A percentile compares a stretch with the other conserved stretches of the same genome.
These are phyloP conservation scores for Xanthorhoe designata DNA, from an alignment of 2,888 invertebrate genomes.

Conservation along the genomic window DNA sequence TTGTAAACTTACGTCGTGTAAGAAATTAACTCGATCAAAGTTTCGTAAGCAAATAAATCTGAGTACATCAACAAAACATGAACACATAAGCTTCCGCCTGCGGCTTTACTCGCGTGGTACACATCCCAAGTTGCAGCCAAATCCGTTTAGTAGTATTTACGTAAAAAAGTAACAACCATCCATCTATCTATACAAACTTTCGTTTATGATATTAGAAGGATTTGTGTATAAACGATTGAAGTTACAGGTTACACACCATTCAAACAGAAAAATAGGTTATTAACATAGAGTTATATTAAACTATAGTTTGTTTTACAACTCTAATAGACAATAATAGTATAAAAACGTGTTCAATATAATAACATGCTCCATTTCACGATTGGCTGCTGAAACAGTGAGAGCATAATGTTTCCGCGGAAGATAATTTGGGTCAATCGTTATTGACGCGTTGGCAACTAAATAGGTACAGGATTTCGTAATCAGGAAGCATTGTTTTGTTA, in stretches of 20 bases:
- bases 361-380: slow-evolving; percentile 70
- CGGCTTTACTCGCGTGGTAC: too few species aligned
- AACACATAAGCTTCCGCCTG: too few species aligned
- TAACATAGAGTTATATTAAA: too few species aligned
- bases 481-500: slow-evolving; percentile 34
- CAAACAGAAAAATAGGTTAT: not conserved
- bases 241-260: not conserved
- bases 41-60: not conserved
- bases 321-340: slow-evolving; percentile 41
- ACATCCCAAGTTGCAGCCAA: too few species aligned
- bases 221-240: not conserved
- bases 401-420: slow-evolving; percentile 40
- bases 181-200: too few species aligned
- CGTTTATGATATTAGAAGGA: too few species aligned
- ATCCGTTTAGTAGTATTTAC: too few species aligned
- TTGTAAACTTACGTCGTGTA: not conserved
- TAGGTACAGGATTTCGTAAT: slow-evolving; percentile 41
- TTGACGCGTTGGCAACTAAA: slow-evolving; percentile 35
- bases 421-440: slow-evolving; percentile 45
- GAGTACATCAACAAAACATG: too few species aligned
- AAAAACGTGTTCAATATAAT: slow-evolving; percentile 72
- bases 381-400: slow-evolving; percentile 59
- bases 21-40: not conserved
- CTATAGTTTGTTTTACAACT: slow-evolving; percentile 7
- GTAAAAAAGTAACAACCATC: too few species aligned